A percentile compares a stretch with the other conserved stretches of the same genome.
phyloP scores from a whole-genome alignment of 2,888 invertebrate species.

The Branchipolynoe longqiensis region DNA sequence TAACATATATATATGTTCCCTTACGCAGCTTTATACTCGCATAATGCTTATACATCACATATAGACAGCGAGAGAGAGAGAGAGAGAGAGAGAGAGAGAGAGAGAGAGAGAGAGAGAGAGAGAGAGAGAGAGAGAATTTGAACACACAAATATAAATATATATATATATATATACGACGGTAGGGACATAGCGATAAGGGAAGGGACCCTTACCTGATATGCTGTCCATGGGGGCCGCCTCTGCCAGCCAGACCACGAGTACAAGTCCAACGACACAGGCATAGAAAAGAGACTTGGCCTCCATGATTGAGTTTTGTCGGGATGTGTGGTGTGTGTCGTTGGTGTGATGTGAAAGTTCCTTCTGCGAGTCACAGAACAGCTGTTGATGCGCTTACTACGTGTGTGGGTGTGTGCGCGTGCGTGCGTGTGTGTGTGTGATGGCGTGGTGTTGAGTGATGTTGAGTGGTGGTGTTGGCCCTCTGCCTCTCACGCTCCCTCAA shows the following conservation, averaged over 20 bases:
- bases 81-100: too few species aligned
- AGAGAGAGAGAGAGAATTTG: too few species aligned
- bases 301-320: background rate
- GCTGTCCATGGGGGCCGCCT: background rate
- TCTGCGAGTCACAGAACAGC: too few species aligned
- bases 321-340: too few species aligned
- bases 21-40: too few species aligned
- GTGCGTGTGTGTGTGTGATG: background rate
- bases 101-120: too few species aligned
- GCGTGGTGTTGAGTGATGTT: background rate
- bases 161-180: background rate
- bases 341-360: too few species aligned
- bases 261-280: conserved; percentile 28
- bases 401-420: background rate
- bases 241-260: conserved; percentile 16
- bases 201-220: conserved; percentile 4
- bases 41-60: too few species aligned
- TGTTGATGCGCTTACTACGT: background rate
- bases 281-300: conserved; percentile 4
- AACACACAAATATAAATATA: background rate
- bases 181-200: background rate
- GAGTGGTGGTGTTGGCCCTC: conserved; percentile 9
- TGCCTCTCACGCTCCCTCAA: too few species aligned
- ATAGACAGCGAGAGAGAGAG: too few species aligned
- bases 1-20: too few species aligned